Conservation (phyloP, 1,140 invertebrate species). For the Aphelenchoides fujianensis region DNA sequence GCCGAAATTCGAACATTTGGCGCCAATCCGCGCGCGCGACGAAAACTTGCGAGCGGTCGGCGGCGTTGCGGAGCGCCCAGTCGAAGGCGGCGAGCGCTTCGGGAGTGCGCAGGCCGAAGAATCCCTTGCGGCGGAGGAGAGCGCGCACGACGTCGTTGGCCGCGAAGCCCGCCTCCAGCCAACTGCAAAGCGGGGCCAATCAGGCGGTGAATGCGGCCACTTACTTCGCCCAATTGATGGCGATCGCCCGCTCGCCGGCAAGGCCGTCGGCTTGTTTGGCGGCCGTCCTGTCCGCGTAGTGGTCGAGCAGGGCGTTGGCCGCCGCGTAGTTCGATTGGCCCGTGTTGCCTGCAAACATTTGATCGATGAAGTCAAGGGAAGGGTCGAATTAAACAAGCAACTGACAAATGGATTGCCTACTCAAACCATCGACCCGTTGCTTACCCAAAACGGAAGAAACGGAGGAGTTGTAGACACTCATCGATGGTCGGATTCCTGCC, state of each 20-base stretch:
- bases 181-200: no score
- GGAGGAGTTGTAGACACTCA: conserved; percentile 31
- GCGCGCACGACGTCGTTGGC: conserved; percentile 20
- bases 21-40: conserved; percentile 37
- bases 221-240: conserved; percentile 43
- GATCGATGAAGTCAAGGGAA: no score
- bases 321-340: conserved; percentile 39
- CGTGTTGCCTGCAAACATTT: no score
- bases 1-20: conserved; percentile 27
- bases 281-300: neutral
- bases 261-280: no score
- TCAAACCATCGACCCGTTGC: no score
- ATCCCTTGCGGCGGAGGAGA: conserved; percentile 17
- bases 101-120: conserved; percentile 23
- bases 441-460: conserved; percentile 33
- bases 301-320: conserved; percentile 29
- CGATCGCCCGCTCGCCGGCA: neutral
- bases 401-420: no score
- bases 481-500: neutral
- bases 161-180: conserved; percentile 36
- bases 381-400: no score
- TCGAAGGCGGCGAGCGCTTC: conserved; percentile 29
- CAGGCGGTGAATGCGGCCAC: no score
- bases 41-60: conserved; percentile 5
- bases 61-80: conserved; percentile 19